Conservation (phyloP, 2,113 vertebrate species). For the Tupaia chinensis region DNA sequence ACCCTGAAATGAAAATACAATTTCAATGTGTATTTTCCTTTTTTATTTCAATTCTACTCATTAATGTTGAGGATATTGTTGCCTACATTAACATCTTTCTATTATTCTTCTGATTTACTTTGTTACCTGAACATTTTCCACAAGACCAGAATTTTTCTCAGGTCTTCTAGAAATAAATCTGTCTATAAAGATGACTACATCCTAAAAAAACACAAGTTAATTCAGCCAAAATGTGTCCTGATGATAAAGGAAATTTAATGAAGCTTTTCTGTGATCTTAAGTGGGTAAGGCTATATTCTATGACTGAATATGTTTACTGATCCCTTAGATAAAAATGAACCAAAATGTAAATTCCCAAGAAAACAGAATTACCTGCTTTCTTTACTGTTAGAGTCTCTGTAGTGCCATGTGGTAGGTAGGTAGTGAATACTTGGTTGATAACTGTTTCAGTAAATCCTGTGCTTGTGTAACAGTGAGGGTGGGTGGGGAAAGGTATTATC, state of each 20-base stretch:
- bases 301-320: neutral
- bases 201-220: neutral
- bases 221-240: neutral
- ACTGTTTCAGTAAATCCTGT: neutral
- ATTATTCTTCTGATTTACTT: neutral
- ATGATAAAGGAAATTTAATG: neutral
- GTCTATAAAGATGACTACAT: neutral
- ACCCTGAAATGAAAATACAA: neutral
- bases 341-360: neutral
- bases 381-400: neutral
- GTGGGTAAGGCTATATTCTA: neutral
- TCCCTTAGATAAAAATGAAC: neutral
- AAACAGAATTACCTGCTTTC: neutral
- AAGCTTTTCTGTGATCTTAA: neutral
- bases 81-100: neutral
- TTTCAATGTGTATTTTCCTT: neutral
- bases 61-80: neutral
- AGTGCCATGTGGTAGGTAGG: accelerated
- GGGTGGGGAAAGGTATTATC: neutral
- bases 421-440: neutral
- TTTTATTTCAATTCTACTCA: neutral
- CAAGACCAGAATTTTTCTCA: neutral
- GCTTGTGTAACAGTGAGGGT: neutral
- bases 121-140: neutral
- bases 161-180: neutral